These are phyloP conservation scores for Cossypha polioptera DNA, from an alignment of 2,797 vertebrate species.

Conservation along the genomic window DNA sequence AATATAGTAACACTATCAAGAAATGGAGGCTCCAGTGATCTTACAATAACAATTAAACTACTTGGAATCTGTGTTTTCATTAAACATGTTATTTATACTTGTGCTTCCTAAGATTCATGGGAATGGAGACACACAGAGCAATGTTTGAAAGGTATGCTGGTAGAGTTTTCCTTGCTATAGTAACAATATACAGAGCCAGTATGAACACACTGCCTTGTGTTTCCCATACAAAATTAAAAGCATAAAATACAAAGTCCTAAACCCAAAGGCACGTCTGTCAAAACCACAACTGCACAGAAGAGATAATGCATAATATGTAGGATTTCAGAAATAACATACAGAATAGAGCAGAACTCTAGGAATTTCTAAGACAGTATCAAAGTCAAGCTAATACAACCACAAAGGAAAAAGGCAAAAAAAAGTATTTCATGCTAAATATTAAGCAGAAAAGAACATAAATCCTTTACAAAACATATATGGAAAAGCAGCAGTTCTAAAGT, in stretches of 20 bases:
- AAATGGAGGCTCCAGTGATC: background rate
- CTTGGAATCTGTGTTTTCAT: background rate
- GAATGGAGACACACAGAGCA: background rate
- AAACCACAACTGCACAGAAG: background rate
- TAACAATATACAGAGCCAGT: background rate
- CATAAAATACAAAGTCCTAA: background rate
- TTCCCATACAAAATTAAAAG: background rate
- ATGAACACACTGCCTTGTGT: background rate
- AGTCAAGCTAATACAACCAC: background rate
- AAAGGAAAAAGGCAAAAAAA: background rate
- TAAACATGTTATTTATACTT: background rate
- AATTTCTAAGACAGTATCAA: background rate
- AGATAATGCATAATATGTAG: background rate
- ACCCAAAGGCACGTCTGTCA: background rate
- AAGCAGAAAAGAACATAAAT: background rate
- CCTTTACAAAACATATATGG: background rate
- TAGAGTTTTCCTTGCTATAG: background rate
- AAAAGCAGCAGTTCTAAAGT: background rate
- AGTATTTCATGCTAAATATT: background rate
- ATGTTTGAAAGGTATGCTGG: background rate
- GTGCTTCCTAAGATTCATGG: background rate
- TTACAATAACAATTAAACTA: constrained; percentile 17
- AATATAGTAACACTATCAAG: constrained; percentile 19
- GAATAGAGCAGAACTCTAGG: background rate
- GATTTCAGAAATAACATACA: background rate